A percentile compares a stretch with the other conserved stretches of the same genome.
These are phyloP conservation scores for Argynnis bischoffii DNA, from an alignment of 2,888 invertebrate genomes.

Conservation along the genomic window DNA sequence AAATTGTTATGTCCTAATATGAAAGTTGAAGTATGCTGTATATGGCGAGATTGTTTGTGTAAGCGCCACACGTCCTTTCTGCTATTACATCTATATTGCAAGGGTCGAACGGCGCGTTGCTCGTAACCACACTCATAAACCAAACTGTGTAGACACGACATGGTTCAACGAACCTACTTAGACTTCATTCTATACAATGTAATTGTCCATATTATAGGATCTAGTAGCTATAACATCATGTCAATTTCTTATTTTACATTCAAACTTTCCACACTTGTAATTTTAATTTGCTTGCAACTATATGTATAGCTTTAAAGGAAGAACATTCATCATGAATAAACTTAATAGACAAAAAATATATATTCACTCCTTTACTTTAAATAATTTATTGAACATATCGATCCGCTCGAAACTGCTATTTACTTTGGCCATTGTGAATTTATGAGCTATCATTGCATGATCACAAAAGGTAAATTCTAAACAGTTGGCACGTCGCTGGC, in stretches of 20 bases:
- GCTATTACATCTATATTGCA: conserved; percentile 53
- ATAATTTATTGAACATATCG: no score
- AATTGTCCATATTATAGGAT: conserved; percentile 31
- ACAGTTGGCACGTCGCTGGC: conserved; percentile 25
- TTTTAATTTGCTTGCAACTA: neutral
- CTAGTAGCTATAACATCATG: conserved; percentile 13
- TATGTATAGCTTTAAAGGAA: no score
- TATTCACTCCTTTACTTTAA: no score
- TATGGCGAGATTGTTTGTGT: conserved; percentile 18
- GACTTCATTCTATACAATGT: conserved; percentile 37
- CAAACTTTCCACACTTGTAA: neutral
- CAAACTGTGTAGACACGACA: conserved; percentile 42
- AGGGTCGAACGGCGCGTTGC: conserved; percentile 47
- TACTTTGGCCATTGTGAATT: neutral
- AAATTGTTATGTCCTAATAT: conserved; percentile 16
- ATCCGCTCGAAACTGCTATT: neutral
- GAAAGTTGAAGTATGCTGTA: conserved; percentile 12
- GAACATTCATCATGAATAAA: no score
- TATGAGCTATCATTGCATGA: conserved; percentile 24
- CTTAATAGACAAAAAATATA: no score
- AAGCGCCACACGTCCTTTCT: conserved; percentile 44
- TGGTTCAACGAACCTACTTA: conserved; percentile 47
- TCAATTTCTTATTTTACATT: neutral
- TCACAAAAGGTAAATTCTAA: conserved; percentile 22
- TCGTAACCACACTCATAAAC: conserved; percentile 48